Percentiles rank a stretch among this genome's conserved stretches.
Conservation (phyloP, 53 echinoderm and acorn worm species). For the Patiria pectinifera region DNA sequence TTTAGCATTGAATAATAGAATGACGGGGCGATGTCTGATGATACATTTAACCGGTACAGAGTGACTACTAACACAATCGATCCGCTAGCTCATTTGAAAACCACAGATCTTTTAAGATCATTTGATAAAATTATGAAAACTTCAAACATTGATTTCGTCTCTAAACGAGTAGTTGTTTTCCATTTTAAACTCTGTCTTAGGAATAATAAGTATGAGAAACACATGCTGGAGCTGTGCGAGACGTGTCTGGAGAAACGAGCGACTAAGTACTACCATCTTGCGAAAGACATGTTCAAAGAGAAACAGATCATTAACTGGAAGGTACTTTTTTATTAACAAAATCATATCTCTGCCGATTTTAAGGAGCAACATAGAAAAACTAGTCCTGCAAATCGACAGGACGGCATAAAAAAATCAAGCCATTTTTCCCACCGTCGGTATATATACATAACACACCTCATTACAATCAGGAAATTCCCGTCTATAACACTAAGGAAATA, state of each 20-base stretch:
- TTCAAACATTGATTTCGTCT: neutral
- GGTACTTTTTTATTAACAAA: constrained; percentile 49
- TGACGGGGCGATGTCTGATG: no score
- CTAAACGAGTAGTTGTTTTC: neutral
- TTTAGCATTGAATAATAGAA: no score
- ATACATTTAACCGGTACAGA: no score
- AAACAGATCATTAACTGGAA: constrained; percentile 81
- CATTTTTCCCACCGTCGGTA: no score
- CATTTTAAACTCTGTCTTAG: constrained; percentile 34
- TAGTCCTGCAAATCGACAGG: neutral
- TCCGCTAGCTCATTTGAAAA: no score
- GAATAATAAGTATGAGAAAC: constrained; percentile 76
- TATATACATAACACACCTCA: no score
- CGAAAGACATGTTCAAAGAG: constrained; percentile 64
- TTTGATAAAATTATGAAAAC: no score
- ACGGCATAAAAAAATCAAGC: no score
- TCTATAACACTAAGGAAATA: no score
- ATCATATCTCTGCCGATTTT: neutral
- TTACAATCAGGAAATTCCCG: no score
- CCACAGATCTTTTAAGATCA: no score
- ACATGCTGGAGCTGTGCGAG: constrained; percentile 71
- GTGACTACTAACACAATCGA: no score
- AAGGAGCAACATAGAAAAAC: neutral
- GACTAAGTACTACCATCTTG: constrained; percentile 63
- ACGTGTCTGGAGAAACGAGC: constrained; percentile 70